Conservation (phyloP, 2,113 vertebrate species). For the Clarias gariepinus region DNA sequence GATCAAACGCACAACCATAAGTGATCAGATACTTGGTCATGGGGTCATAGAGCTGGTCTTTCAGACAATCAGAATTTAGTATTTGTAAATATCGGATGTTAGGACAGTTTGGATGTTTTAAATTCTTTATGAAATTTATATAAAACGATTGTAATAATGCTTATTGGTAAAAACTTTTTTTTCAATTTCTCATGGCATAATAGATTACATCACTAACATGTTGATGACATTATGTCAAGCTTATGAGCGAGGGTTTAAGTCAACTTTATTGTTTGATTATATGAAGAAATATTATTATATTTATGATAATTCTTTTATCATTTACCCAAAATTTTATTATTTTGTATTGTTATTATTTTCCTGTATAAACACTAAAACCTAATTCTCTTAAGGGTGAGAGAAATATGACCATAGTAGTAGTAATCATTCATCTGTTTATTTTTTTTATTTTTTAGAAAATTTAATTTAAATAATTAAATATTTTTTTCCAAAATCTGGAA, state of each 20-base stretch:
- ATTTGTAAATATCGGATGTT: neutral
- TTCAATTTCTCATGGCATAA: neutral
- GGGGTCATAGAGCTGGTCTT: neutral
- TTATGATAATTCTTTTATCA: neutral
- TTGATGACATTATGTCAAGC: neutral
- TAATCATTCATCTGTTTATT: neutral
- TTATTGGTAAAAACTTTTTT: neutral
- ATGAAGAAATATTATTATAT: no score
- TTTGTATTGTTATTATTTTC: neutral
- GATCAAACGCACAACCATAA: conserved; percentile 15
- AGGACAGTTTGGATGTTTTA: neutral
- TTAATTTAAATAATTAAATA: no score
- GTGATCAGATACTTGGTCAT: neutral
- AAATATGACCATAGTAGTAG: neutral
- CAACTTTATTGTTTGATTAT: neutral
- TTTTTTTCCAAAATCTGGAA: neutral
- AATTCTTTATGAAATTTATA: neutral
- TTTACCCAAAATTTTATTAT: neutral
- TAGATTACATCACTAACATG: neutral
- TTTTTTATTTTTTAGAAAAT: neutral
- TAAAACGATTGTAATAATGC: neutral
- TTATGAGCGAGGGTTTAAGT: neutral
- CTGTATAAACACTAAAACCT: neutral
- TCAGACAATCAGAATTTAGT: neutral
- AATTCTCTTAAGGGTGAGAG: neutral